These are phyloP conservation scores for Tachystola acroxantha DNA, from an alignment of 2,888 invertebrate species.

Conservation along the genomic window DNA sequence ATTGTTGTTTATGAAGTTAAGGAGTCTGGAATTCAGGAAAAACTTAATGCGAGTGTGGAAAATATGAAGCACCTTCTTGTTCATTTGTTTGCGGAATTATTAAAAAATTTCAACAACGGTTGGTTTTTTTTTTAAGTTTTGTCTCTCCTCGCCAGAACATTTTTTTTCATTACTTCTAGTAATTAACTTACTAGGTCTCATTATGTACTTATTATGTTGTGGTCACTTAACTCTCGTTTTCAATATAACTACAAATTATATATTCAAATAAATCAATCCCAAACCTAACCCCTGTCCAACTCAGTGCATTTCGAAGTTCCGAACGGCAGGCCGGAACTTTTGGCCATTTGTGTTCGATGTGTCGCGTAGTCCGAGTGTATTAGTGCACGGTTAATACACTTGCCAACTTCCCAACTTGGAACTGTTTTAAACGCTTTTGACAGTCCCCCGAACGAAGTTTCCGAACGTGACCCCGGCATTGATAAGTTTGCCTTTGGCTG, in stretches of 20 bases:
- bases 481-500: conserved; percentile 29
- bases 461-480: conserved; percentile 46
- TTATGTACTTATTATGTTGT: no score
- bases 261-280: conserved; percentile 11
- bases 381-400: conserved; percentile 53
- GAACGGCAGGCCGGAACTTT: conserved; percentile 25
- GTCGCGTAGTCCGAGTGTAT: conserved; percentile 31
- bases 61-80: no score
- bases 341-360: conserved; percentile 35
- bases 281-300: conserved; percentile 9
- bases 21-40: no score
- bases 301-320: conserved; percentile 23
- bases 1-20: not conserved
- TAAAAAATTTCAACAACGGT: no score
- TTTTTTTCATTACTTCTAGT: no score
- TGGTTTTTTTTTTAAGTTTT: no score
- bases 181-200: no score
- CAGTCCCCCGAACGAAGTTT: conserved; percentile 40
- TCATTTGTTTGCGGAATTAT: no score
- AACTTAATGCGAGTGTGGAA: no score
- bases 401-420: conserved; percentile 42
- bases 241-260: not conserved
- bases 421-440: conserved; percentile 53
- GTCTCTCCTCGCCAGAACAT: no score
- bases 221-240: no score